A percentile compares a stretch with the other conserved stretches of the same genome.
These are phyloP conservation scores for Adelphocoris suturalis DNA, from an alignment of 2,888 invertebrate genomes.

Conservation along the genomic window DNA sequence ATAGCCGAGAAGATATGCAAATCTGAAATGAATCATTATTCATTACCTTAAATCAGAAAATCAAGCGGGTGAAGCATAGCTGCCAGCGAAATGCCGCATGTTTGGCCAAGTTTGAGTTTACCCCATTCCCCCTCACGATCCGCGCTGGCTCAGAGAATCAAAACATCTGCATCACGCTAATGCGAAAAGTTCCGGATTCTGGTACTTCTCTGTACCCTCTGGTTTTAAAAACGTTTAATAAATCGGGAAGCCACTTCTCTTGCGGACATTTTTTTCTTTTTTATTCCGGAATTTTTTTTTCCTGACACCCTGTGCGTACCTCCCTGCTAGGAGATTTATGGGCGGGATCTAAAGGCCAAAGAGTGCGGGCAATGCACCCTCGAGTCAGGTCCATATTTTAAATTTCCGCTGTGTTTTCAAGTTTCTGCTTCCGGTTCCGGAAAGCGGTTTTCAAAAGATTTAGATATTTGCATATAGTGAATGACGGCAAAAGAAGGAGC, in stretches of 20 bases:
- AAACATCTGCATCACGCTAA: too few species aligned
- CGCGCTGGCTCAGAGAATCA: too few species aligned
- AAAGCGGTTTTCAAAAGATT: constrained; percentile 22
- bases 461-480: constrained; percentile 3
- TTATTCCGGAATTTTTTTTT: too few species aligned
- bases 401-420: constrained; percentile 24
- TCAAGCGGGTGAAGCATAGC: too few species aligned
- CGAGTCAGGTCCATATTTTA: constrained; percentile 28
- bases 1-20: too few species aligned
- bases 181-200: too few species aligned
- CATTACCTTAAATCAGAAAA: too few species aligned
- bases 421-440: constrained; percentile 26
- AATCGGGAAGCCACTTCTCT: neutral
- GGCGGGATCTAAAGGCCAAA: neutral
- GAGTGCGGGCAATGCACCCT: constrained; percentile 23
- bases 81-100: too few species aligned
- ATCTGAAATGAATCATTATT: too few species aligned
- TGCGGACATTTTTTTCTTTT: neutral
- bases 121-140: too few species aligned
- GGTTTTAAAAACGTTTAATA: neutral
- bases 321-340: constrained; percentile 5
- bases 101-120: too few species aligned
- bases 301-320: neutral
- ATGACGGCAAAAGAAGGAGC: neutral
- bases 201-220: neutral